Evolutionary conservation across 2,888 invertebrate species (phyloP).

Genomic region (Ethmia dodecea): DNA sequence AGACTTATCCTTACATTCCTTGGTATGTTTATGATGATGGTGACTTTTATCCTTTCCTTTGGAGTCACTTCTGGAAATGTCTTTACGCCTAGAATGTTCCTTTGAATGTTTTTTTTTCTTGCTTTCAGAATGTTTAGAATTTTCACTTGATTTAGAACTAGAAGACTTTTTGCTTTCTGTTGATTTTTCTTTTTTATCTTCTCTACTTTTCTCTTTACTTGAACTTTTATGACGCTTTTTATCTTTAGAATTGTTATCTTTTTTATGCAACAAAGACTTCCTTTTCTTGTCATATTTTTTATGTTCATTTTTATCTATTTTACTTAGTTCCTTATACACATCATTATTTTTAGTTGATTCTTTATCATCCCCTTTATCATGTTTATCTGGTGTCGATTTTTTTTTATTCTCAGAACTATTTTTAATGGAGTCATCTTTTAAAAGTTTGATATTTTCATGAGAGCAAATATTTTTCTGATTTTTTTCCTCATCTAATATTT

Average conservation of each 20-base stretch:
- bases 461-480: slow-evolving; percentile 17
- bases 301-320: slow-evolving; percentile 33
- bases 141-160: slow-evolving; percentile 29
- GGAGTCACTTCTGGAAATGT: slow-evolving; percentile 37
- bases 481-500: slow-evolving; percentile 71
- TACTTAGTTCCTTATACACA: slow-evolving; percentile 31
- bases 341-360: slow-evolving; percentile 29
- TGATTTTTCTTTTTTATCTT: slow-evolving; percentile 35
- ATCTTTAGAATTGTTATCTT: slow-evolving; percentile 30
- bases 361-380: slow-evolving; percentile 16
- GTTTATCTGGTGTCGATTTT: not conserved
- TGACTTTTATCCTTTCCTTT: slow-evolving; percentile 32
- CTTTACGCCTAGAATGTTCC: slow-evolving; percentile 33
- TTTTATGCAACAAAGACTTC: too few relatives aligned
- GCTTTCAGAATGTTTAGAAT: slow-evolving; percentile 32
- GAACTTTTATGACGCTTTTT: slow-evolving; percentile 52
- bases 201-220: slow-evolving; percentile 41
- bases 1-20: slow-evolving; percentile 36
- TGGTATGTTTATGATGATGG: slow-evolving; percentile 32
- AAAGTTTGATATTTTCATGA: too few relatives aligned
- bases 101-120: slow-evolving; percentile 33
- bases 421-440: too few relatives aligned
- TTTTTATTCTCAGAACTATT: too few relatives aligned
- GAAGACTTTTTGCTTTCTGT: slow-evolving; percentile 34
- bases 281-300: too few relatives aligned